phyloP scores from a whole-genome alignment of 1,140 invertebrate genomes.

The Parasteatoda tepidariorum region DNA sequence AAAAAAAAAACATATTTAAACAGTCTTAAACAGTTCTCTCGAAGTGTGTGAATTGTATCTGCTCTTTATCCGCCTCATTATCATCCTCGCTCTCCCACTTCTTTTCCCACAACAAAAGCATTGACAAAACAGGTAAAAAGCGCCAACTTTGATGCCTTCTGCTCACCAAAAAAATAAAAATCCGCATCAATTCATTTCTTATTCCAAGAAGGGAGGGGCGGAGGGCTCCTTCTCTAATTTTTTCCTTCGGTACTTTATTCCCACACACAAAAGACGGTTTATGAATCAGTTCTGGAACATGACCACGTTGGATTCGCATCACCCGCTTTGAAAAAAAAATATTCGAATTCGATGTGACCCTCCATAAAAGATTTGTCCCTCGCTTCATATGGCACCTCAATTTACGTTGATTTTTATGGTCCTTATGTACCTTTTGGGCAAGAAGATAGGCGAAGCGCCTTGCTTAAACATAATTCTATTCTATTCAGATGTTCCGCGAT shows the following conservation, averaged over 20 bases:
- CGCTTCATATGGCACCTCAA: not conserved
- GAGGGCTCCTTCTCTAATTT: not conserved
- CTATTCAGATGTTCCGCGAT: slow-evolving; percentile 25
- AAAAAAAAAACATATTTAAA: too few species aligned
- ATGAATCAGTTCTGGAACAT: slow-evolving; percentile 48
- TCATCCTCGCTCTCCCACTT: slow-evolving; percentile 3
- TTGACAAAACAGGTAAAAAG: slow-evolving; percentile 46
- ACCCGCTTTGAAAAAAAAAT: slow-evolving; percentile 1
- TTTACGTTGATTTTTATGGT: slow-evolving; percentile 41
- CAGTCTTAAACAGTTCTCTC: too few species aligned
- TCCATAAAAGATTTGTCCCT: not conserved
- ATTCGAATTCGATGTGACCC: not conserved
- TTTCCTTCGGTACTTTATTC: not conserved
- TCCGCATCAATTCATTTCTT: not conserved
- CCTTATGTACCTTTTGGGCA: slow-evolving; percentile 3
- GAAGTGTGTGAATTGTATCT: slow-evolving; percentile 28
- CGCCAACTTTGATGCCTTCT: slow-evolving; percentile 11
- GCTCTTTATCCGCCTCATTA: slow-evolving; percentile 41
- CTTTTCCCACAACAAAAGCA: slow-evolving; percentile 6
- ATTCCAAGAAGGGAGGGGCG: not conserved
- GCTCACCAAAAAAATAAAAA: not conserved
- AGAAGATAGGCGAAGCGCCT: slow-evolving; percentile 30
- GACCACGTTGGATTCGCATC: slow-evolving; percentile 45
- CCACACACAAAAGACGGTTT: slow-evolving; percentile 35
- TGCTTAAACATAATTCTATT: slow-evolving; percentile 41